These are phyloP conservation scores for Brachyopa scutellaris DNA, from an alignment of 2,888 invertebrate genomes.

Conservation along the genomic window DNA sequence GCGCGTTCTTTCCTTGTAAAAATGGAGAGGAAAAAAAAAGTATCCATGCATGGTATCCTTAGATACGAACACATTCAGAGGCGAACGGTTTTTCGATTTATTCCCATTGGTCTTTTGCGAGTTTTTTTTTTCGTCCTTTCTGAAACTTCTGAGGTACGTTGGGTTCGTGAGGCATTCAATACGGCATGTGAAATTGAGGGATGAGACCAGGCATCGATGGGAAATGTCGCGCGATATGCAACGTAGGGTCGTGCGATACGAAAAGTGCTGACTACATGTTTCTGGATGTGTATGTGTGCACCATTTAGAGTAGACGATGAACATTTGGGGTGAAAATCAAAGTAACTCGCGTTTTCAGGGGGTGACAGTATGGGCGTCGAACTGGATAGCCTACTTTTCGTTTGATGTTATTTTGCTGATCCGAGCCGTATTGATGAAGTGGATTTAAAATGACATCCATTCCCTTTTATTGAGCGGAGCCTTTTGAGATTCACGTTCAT, in stretches of 20 bases:
- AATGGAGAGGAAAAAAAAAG: slow-evolving; percentile 6
- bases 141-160: slow-evolving; percentile 34
- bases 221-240: slow-evolving; percentile 59
- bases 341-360: slow-evolving; percentile 60
- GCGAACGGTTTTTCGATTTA: slow-evolving; percentile 55
- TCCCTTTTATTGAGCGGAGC: background rate
- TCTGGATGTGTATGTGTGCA: slow-evolving; percentile 13
- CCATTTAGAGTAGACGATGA: slow-evolving; percentile 55
- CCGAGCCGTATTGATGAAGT: slow-evolving; percentile 51
- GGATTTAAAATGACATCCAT: slow-evolving; percentile 50
- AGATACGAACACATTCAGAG: slow-evolving; percentile 17
- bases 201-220: slow-evolving; percentile 68
- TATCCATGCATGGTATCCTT: slow-evolving; percentile 29
- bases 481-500: slow-evolving; percentile 30
- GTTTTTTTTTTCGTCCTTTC: slow-evolving; percentile 18
- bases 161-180: slow-evolving; percentile 59
- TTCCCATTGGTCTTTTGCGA: slow-evolving; percentile 48
- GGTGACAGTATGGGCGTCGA: slow-evolving; percentile 15
- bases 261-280: slow-evolving; percentile 16
- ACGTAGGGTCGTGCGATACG: slow-evolving; percentile 23
- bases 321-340: slow-evolving; percentile 66
- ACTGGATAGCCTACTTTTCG: slow-evolving; percentile 64
- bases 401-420: slow-evolving; percentile 71
- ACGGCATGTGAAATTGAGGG: slow-evolving; percentile 66
- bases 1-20: slow-evolving; percentile 19